Conservation (phyloP, 2,113 vertebrate genomes). For the Ciconia stormi region DNA sequence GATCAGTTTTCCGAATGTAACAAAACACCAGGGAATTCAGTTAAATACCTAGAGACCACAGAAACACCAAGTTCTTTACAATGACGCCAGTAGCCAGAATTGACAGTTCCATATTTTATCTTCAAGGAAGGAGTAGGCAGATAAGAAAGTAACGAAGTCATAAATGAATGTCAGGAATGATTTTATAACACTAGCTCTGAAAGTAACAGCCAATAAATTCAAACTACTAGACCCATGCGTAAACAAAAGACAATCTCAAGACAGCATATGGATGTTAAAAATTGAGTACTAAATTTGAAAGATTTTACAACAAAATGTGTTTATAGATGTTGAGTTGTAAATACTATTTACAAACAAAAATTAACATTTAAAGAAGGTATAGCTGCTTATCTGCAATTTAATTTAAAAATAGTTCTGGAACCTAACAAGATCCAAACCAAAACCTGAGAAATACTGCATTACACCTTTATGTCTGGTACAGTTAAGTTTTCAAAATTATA, state of each 20-base stretch:
- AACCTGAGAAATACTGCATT: not conserved
- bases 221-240: not conserved
- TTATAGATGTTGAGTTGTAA: not conserved
- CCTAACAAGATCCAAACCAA: not conserved
- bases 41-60: not conserved
- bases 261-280: not conserved
- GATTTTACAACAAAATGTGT: not conserved
- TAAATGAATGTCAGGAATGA: not conserved
- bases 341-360: not conserved
- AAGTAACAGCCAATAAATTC: not conserved
- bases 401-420: not conserved
- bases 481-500: not conserved
- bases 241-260: not conserved
- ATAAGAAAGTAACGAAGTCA: not conserved
- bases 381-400: not conserved
- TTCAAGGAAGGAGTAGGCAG: not conserved
- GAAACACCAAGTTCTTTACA: not conserved
- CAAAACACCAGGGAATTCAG: not conserved
- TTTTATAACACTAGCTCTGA: not conserved
- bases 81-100: not conserved
- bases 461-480: not conserved
- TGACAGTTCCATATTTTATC: not conserved
- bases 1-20: not conserved
- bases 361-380: not conserved
- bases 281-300: not conserved